These are phyloP conservation scores for Brachionus koreanus DNA, from an alignment of 1,140 invertebrate genomes.

Conservation along the genomic window DNA sequence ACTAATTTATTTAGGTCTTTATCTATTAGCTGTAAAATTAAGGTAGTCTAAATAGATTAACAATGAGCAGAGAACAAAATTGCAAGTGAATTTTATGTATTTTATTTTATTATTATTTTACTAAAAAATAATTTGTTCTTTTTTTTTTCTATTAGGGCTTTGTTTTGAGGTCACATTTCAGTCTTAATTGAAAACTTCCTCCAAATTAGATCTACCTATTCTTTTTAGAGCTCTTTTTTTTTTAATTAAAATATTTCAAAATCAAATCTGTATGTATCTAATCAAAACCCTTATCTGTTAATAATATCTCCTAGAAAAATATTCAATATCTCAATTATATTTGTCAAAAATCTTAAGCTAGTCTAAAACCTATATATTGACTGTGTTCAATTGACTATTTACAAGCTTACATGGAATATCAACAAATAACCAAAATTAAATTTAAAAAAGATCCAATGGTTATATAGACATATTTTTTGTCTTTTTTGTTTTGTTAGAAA, in stretches of 20 bases:
- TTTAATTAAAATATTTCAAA: conserved; percentile 39
- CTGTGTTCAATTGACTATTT: not conserved
- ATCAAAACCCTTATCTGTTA: conserved; percentile 17
- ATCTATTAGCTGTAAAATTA: conserved; percentile 24
- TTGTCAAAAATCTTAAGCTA: not conserved
- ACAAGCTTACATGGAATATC: not conserved
- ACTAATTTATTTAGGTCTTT: conserved; percentile 5
- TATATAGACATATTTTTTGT: not conserved
- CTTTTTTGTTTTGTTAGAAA: not conserved
- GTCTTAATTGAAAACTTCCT: conserved; percentile 30
- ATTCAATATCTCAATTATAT: not conserved
- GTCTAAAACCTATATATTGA: not conserved
- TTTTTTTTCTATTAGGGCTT: not conserved
- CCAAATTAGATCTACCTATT: conserved; percentile 6
- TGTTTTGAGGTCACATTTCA: conserved; percentile 28
- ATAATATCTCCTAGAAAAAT: conserved; percentile 17
- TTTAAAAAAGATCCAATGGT: no score
- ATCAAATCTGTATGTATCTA: not conserved
- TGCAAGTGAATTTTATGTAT: not conserved
- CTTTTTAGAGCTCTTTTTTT: not conserved
- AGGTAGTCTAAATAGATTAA: conserved; percentile 4
- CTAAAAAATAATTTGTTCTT: not conserved
- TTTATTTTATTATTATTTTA: not conserved
- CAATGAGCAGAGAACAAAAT: not conserved
- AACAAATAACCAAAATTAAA: no score